Percentiles rank a stretch among this genome's conserved stretches.
Evolutionary conservation across 2,888 invertebrate species (phyloP).

Genomic region (Linnaemya tessellans): DNA sequence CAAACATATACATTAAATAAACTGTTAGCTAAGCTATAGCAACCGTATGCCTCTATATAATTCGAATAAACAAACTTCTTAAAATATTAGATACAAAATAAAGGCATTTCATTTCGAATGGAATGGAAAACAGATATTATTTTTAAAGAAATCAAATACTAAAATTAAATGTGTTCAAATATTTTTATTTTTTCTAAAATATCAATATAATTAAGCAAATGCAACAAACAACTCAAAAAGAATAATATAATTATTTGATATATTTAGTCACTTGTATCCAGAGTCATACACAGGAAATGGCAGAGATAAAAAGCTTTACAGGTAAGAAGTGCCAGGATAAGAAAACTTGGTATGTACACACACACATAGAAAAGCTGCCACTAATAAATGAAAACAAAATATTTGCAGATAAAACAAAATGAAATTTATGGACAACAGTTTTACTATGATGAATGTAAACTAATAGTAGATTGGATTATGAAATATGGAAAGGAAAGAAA

Average conservation of each 20-base stretch:
- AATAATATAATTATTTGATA: slow-evolving; percentile 18
- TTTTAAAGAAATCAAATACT: slow-evolving; percentile 40
- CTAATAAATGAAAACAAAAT: slow-evolving; percentile 44
- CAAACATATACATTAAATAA: slow-evolving; percentile 77
- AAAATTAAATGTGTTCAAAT: slow-evolving; percentile 47
- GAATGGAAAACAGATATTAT: slow-evolving; percentile 70
- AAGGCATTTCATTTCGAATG: slow-evolving; percentile 24
- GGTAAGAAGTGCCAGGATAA: slow-evolving; percentile 5
- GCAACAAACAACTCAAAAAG: not conserved
- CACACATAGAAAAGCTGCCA: not conserved
- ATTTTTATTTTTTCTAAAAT: slow-evolving; percentile 28
- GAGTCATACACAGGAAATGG: not conserved
- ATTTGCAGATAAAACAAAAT: slow-evolving; percentile 40
- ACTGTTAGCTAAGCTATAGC: slow-evolving; percentile 78
- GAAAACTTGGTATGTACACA: not conserved
- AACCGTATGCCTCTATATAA: slow-evolving; percentile 77
- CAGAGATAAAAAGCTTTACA: not conserved
- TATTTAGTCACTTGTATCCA: slow-evolving; percentile 14
- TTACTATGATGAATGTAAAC: not conserved
- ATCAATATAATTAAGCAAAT: slow-evolving; percentile 25
- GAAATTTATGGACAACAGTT: not conserved
- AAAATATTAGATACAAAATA: slow-evolving; percentile 69
- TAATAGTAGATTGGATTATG: slow-evolving; percentile 13
- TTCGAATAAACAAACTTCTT: slow-evolving; percentile 84
- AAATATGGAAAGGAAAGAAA: not conserved